These are phyloP conservation scores for Thalassarche chlororhynchos DNA, from an alignment of 2,113 vertebrate species.

Conservation along the genomic window DNA sequence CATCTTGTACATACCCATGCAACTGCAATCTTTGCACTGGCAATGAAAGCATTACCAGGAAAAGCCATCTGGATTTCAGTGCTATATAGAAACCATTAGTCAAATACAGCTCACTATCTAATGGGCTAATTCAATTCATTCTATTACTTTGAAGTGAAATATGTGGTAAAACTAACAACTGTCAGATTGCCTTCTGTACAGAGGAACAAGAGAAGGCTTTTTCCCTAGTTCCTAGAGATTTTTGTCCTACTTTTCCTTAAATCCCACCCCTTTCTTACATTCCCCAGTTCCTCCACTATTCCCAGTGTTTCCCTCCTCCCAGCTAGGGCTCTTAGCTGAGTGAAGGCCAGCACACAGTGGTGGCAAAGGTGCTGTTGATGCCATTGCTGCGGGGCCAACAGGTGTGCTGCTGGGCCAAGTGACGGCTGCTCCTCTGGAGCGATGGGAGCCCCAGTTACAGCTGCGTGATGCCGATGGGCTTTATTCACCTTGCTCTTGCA, in stretches of 20 bases:
- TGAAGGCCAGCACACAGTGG: background rate
- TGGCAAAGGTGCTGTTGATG: background rate
- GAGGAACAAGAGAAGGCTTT: background rate
- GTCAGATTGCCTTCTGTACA: background rate
- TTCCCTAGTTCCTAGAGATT: background rate
- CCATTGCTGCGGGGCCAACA: background rate
- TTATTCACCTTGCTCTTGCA: background rate
- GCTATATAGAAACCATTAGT: background rate
- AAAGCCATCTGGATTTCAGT: background rate
- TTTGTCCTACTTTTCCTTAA: background rate
- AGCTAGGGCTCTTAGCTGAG: background rate
- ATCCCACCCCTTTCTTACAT: background rate
- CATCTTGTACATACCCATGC: background rate
- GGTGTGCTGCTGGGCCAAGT: background rate
- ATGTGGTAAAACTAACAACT: background rate
- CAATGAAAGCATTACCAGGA: background rate
- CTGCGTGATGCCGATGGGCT: rapidly evolving
- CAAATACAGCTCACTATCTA: background rate
- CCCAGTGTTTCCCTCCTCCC: background rate
- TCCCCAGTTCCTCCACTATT: background rate
- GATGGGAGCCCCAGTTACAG: background rate
- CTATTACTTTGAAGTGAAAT: background rate
- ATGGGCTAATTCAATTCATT: background rate
- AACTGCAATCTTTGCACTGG: background rate
- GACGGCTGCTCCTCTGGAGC: background rate